A percentile compares a stretch with the other conserved stretches of the same genome.
Conservation (phyloP, 2,113 vertebrate genomes). For the Macaca nemestrina region DNA sequence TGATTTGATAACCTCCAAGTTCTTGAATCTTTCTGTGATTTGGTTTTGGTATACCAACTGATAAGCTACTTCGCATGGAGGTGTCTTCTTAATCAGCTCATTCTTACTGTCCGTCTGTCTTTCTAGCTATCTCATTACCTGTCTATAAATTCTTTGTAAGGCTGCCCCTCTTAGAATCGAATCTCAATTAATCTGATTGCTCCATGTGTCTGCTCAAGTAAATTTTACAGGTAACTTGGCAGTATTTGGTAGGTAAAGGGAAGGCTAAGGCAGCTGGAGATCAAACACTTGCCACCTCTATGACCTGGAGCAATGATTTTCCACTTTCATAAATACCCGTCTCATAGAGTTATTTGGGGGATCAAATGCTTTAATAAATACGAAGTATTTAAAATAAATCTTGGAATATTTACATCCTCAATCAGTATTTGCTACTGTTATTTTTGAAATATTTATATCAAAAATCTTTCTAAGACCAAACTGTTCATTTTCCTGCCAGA, state of each 20-base stretch:
- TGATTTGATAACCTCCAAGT: slow-evolving; percentile 23
- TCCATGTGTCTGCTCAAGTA: not conserved
- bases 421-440: not conserved
- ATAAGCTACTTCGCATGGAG: not conserved
- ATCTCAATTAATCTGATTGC: not conserved
- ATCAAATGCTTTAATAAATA: not conserved
- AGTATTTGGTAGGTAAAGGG: not conserved
- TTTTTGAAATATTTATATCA: slow-evolving; percentile 6
- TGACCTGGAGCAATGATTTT: not conserved
- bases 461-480: not conserved
- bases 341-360: not conserved
- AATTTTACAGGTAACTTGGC: not conserved
- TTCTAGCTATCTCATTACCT: not conserved
- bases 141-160: not conserved
- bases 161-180: not conserved
- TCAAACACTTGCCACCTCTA: not conserved
- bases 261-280: not conserved
- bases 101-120: not conserved
- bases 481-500: not conserved
- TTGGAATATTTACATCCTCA: not conserved
- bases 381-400: not conserved
- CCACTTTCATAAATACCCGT: not conserved
- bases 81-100: not conserved
- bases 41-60: not conserved
- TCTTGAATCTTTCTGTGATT: not conserved